Base-by-base conservation (phyloP, 2,888 invertebrate genomes). In the Athalia rosae region DNA sequence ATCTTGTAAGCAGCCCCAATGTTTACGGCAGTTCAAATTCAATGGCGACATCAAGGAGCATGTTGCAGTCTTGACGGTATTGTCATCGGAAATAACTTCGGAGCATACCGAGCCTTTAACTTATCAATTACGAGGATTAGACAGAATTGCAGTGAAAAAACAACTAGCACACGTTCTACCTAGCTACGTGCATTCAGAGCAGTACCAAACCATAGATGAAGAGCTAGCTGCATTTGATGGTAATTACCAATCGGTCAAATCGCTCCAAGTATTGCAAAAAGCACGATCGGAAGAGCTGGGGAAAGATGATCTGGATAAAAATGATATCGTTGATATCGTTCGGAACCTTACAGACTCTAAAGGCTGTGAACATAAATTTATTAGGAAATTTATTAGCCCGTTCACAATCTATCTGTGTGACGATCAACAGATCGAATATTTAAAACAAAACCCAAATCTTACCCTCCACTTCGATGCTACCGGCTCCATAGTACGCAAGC, bases 401-500 rank as follows among this genome's bases (percentile, higher is more conserved):
- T 79, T 79, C 45, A 76, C 71, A 4, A 76, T 80, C 3, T 79
- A 80, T 48, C 71, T 80, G 4, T 53, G 77, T 7, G 67, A 67
- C 43, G 15, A 15, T 5, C 48, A 78, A 45, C 78, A 78, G 11
- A 48, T 79, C 9, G 63, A 62, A 43, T 69, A 78, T 58, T 59
- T 79, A 47, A 76, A 78, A 56, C 7, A 48, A 41, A 13, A 78
- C 76, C 7, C 4, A 11, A 7, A 58, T 76, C 71, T 59, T 11
- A 63, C 71, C 0, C 56, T 77, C 4, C 53, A 78, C 48, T 78
- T 73, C 11, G 76, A 76, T 66, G 47, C 74, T 48, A 77, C 77
- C n/a, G 76, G 79, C 50, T 63, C 69, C 11, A 53, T 78, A 41
- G 53, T 77, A 9, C 28, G 74, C n/a, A 74, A 76, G 62, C 69